Conservation (phyloP, 2,797 vertebrate species). For the Mus caroli region DNA sequence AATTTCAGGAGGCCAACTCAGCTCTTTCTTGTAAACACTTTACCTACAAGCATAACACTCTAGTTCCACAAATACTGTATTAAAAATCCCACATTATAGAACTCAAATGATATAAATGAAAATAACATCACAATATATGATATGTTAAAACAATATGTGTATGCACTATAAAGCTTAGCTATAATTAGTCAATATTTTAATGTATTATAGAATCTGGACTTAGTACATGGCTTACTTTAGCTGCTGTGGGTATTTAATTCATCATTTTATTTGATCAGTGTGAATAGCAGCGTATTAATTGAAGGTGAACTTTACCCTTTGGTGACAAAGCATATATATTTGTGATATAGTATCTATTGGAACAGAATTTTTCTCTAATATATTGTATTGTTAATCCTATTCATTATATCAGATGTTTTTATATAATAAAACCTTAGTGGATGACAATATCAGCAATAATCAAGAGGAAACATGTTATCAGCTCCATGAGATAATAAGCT, state of each 20-base stretch:
- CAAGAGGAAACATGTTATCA: conserved; percentile 58
- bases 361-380: conserved; percentile 85
- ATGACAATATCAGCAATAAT: conserved; percentile 48
- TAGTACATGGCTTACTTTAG: conserved; percentile 88
- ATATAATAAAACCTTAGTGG: conserved; percentile 18
- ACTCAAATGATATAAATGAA: neutral
- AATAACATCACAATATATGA: neutral
- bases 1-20: neutral
- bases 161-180: neutral
- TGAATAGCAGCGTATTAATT: conserved; percentile 89
- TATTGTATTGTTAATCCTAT: conserved; percentile 90
- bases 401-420: conserved; percentile 87
- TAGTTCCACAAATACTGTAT: neutral
- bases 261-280: conserved; percentile 90
- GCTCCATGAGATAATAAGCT: conserved; percentile 52
- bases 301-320: conserved; percentile 91
- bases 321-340: conserved; percentile 90
- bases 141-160: neutral
- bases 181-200: neutral
- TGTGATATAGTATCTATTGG: conserved; percentile 88
- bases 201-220: conserved; percentile 87
- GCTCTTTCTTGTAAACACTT: neutral
- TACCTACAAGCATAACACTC: no score
- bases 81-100: neutral
- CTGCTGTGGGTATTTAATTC: conserved; percentile 91